Conservation (phyloP, 2,113 vertebrate species). For the Natator depressus region DNA sequence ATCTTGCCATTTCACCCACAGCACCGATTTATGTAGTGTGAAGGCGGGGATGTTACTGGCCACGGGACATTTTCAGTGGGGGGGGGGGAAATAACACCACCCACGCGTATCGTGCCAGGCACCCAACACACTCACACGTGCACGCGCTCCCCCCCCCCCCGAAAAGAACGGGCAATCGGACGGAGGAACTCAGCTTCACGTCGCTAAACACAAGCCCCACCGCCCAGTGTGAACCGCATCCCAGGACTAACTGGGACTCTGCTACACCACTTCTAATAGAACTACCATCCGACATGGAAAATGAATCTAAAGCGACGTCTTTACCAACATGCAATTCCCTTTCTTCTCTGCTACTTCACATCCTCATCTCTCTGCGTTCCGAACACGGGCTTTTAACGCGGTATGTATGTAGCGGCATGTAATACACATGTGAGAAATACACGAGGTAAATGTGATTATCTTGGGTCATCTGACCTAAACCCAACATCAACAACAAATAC, state of each 20-base stretch:
- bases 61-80: not conserved
- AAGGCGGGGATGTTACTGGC: not conserved
- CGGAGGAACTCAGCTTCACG: too few relatives aligned
- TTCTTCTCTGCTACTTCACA: not conserved
- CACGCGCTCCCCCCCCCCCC: not conserved
- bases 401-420: not conserved
- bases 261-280: not conserved
- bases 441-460: conserved; percentile 7
- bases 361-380: not conserved
- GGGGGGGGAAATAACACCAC: not conserved
- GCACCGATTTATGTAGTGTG: not conserved
- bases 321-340: not conserved
- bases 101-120: not conserved
- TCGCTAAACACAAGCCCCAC: not conserved
- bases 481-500: not conserved
- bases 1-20: not conserved
- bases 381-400: not conserved
- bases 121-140: not conserved
- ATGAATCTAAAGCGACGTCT: not conserved
- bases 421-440: not conserved
- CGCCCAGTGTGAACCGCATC: not conserved
- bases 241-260: not conserved
- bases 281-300: not conserved
- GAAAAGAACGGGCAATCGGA: not conserved
- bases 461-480: not conserved